Evolutionary conservation across 2,113 vertebrate genomes (phyloP).

Genomic region (Puma concolor): DNA sequence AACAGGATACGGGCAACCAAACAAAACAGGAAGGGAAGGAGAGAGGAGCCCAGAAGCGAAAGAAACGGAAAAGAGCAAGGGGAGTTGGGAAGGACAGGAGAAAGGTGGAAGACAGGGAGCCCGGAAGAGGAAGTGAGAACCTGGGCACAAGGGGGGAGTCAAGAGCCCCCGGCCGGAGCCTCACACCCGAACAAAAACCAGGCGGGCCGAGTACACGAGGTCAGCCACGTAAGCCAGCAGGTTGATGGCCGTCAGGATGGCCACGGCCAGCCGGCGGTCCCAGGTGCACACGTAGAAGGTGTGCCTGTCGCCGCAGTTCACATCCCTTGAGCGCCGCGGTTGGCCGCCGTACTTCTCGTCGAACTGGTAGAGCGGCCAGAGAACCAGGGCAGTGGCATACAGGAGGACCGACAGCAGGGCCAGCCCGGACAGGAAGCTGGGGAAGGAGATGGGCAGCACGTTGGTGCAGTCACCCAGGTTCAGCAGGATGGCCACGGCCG

Average conservation of each 20-base stretch:
- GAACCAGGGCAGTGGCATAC: constrained; percentile 89
- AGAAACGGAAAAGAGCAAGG: rapidly evolving
- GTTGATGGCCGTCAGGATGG: constrained; percentile 90
- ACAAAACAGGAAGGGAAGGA: background rate
- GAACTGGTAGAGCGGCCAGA: constrained; percentile 95
- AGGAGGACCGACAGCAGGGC: constrained; percentile 89
- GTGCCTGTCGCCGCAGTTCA: rapidly evolving
- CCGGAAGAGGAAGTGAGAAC: too few relatives aligned
- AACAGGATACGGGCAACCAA: background rate
- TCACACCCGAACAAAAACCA: constrained; percentile 90
- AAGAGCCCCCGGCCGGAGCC: background rate
- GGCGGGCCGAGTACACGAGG: constrained; percentile 90
- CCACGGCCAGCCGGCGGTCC: constrained; percentile 89
- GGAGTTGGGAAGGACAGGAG: rapidly evolving
- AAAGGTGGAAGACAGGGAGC: rapidly evolving
- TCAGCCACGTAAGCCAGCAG: constrained; percentile 92
- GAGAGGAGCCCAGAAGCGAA: background rate
- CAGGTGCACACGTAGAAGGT: constrained; percentile 67
- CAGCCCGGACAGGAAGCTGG: constrained; percentile 90
- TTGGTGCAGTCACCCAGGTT: constrained; percentile 92
- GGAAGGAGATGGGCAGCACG: constrained; percentile 89
- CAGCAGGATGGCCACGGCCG: constrained; percentile 88
- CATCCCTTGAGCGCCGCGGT: background rate
- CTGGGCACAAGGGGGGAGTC: rapidly evolving
- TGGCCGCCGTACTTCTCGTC: constrained; percentile 77